These are phyloP conservation scores for Eretmodus cyanostictus DNA, from an alignment of 2,113 vertebrate genomes.

Conservation along the genomic window DNA sequence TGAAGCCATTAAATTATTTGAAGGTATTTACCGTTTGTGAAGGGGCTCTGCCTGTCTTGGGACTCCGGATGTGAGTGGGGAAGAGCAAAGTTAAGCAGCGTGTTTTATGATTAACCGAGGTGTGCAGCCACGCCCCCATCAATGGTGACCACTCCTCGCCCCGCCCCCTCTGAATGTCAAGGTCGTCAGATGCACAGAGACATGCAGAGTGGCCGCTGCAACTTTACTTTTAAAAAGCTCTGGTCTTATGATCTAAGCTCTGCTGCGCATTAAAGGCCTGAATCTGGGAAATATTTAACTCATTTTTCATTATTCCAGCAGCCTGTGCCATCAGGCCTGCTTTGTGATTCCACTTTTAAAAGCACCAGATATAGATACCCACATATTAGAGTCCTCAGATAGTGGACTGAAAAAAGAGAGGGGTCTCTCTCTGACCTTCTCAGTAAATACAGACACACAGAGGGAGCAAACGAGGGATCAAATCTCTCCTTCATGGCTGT, in stretches of 20 bases:
- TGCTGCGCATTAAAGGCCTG: not conserved
- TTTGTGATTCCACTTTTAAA: not conserved
- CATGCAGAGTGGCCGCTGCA: not conserved
- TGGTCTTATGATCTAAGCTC: not conserved
- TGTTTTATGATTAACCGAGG: slow-evolving; percentile 47
- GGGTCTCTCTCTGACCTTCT: slow-evolving; percentile 65
- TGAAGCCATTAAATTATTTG: fast-evolving
- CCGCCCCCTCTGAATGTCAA: slow-evolving; percentile 70
- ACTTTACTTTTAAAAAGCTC: not conserved
- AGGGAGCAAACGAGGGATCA: slow-evolving; percentile 56
- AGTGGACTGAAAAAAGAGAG: slow-evolving; percentile 19
- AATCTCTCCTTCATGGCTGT: slow-evolving; percentile 63
- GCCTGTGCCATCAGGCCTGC: not conserved
- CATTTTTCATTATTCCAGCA: not conserved
- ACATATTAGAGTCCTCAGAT: slow-evolving; percentile 7
- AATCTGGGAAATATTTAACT: not conserved
- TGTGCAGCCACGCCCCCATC: slow-evolving; percentile 38
- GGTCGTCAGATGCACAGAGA: slow-evolving; percentile 39
- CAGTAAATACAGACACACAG: slow-evolving; percentile 23
- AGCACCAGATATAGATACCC: not conserved
- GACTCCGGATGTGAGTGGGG: slow-evolving; percentile 66
- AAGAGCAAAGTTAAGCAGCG: not conserved
- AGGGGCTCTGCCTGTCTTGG: slow-evolving; percentile 44
- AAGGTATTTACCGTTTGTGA: slow-evolving; percentile 69
- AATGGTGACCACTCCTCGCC: not conserved